Evolutionary conservation across 2,888 invertebrate species (phyloP).

Genomic region (Hesperia comma): DNA sequence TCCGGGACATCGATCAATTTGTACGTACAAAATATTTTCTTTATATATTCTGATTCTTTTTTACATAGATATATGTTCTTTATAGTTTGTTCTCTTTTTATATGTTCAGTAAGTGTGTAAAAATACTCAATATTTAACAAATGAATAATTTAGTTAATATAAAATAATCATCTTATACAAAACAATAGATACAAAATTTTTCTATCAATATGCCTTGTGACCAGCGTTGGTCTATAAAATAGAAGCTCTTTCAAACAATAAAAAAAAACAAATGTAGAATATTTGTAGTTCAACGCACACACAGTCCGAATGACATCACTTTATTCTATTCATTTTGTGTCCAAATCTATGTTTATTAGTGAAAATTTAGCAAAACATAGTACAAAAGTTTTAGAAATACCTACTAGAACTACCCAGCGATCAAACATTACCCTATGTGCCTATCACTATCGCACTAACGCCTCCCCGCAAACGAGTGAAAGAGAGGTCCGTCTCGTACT

Average conservation of each 20-base stretch:
- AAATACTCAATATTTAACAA: slow-evolving; percentile 81
- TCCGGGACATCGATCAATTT: slow-evolving; percentile 54
- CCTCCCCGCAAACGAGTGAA: slow-evolving; percentile 62
- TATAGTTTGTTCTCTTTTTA: slow-evolving; percentile 70
- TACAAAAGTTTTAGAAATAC: slow-evolving; percentile 83
- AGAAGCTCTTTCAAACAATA: slow-evolving; percentile 66
- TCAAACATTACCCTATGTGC: slow-evolving; percentile 57
- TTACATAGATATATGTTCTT: slow-evolving; percentile 68
- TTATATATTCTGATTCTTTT: slow-evolving; percentile 71
- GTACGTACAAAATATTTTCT: slow-evolving; percentile 67
- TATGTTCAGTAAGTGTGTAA: slow-evolving; percentile 81
- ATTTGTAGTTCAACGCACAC: slow-evolving; percentile 50
- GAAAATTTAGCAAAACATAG: slow-evolving; percentile 84
- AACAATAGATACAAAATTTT: slow-evolving; percentile 74
- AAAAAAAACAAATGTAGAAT: slow-evolving; percentile 49
- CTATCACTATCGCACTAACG: slow-evolving; percentile 79
- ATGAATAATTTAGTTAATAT: slow-evolving; percentile 71
- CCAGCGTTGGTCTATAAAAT: slow-evolving; percentile 60
- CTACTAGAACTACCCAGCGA: slow-evolving; percentile 80
- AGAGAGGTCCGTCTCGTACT: slow-evolving; percentile 57
- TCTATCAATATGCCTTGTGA: slow-evolving; percentile 39
- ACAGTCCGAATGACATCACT: slow-evolving; percentile 60
- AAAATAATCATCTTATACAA: slow-evolving; percentile 80
- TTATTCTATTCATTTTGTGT: slow-evolving; percentile 71
- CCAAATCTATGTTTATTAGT: slow-evolving; percentile 79